These are phyloP conservation scores for Cephus nigrinus DNA, from an alignment of 2,888 invertebrate species.

Conservation along the genomic window DNA sequence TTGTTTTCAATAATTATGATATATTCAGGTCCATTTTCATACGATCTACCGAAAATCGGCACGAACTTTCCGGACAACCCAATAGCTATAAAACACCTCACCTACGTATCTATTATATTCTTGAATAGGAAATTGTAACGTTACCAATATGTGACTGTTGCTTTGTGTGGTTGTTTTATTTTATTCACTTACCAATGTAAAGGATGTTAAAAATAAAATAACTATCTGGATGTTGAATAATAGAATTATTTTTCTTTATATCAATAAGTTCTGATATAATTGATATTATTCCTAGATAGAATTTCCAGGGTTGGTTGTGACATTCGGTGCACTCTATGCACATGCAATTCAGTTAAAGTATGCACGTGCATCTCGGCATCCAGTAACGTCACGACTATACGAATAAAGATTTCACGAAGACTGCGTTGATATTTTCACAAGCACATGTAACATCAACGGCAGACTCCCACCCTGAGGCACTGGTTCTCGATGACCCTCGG, in stretches of 20 bases:
- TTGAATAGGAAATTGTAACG: neutral
- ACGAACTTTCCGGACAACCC: too few species aligned
- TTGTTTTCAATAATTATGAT: too few species aligned
- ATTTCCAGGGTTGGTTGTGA: neutral
- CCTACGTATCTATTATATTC: neutral
- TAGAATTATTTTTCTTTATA: neutral
- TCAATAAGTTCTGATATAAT: neutral
- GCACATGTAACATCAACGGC: constrained; percentile 4
- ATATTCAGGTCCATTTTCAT: too few species aligned
- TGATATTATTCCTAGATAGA: neutral
- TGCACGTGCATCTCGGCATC: neutral
- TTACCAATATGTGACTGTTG: neutral
- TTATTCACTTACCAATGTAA: neutral
- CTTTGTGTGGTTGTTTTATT: neutral
- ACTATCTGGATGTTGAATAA: neutral
- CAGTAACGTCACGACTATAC: neutral
- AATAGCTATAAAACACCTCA: neutral
- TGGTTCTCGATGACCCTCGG: constrained; percentile 40
- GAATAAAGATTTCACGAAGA: neutral
- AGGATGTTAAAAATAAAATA: neutral
- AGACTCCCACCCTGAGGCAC: constrained; percentile 18
- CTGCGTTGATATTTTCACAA: neutral
- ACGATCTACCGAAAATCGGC: too few species aligned
- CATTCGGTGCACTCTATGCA: neutral
- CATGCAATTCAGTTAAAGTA: neutral